Evolutionary conservation across 2,888 invertebrate genomes (phyloP), one percentile per base, ranked within the genome.

Genomic region (Allygus modestus): DNA sequence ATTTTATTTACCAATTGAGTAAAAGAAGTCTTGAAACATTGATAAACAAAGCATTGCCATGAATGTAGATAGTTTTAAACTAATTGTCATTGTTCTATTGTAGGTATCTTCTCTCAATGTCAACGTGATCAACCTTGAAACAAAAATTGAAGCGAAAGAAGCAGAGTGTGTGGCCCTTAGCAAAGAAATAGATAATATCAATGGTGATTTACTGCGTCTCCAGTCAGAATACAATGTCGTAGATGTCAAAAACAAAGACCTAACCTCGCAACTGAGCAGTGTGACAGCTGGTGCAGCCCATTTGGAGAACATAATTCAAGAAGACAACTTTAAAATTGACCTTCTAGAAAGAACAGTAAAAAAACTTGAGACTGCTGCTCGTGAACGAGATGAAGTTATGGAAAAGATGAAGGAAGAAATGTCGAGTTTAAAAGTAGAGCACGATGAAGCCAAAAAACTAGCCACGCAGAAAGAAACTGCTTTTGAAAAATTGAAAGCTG

Each of bases 281-380:
- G 58, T 58, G 5, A 58, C 58, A 4, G 58, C 58, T 12, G 58
- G 58, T 5, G 58, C 58, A 9, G 58, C 58, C 2, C 58, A 58
- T 23, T 23, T 58, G 26, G 58, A 58, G 12, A 58, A 58, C 58
- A 23, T 58, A 5, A 58, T 58, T 58, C 58, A 58, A 23, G 58
- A 58, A 58, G 58, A 58, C 26, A 58, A 58, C 26, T 58, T 58
- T 12, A 58, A 58, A 23, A 58, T 58, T 23, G 58, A 58, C 20
- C 58, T 58, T 26, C 58, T 20, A 58, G 58, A 58, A 23, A 20
- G 58, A 23, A 58, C 58, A 20, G 23, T 77, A 5, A 46, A 46
- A 17, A 77, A 20, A 26, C 12, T 75, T 41, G 37, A 75, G 31
- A 11, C n/a, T 75, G n/a, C 26, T 11, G 23, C 26, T 20, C 31